Base-by-base conservation (phyloP, 2,888 invertebrate genomes). In the Pheosia gnoma region DNA sequence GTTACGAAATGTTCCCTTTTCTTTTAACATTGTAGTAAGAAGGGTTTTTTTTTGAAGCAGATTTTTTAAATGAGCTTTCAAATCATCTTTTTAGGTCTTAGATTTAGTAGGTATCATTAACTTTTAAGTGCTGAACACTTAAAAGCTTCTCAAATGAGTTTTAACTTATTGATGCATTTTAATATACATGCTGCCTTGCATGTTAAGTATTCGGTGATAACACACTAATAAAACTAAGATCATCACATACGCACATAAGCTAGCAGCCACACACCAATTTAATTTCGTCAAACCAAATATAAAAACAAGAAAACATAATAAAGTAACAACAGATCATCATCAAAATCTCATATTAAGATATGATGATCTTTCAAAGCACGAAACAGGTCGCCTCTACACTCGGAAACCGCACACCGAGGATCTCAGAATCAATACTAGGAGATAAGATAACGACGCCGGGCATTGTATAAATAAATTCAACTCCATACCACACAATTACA, bases 381-480 rank as follows among this genome's bases (percentile, higher is more conserved):
- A 71, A 78, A 84, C 68, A 74, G 73, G 80, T 80, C 75, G 72
- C 76, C 77, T 73, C 7, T 45, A 77, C 70, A 77, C 70, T 74
- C 73, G 67, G 84, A 89, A 92, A 92, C 91, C 91, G 91, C 92
- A 92, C 91, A 92, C 90, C 83, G 63, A 87, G 88, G 88, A 90
- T 91, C 91, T 87, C 83, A 81, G 88, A 90, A 91, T 91, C 91
- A 89, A 86, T 86, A 85, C 86, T 87, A 85, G 79, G 78, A 83
- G 91, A 92, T 91, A 90, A 93, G 91, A 93, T 92, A 91, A 89
- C 79, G 70, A 67, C 75, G 81, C 84, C 80, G 73, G 78, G 58
- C 59, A 61, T 5, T 60, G 74, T 67, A 11, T n/a, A 47, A 4
- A 47, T 25, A 25, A 51, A 51, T 25, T 9, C 3, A 25, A 51